Base-by-base conservation (phyloP, 2,113 vertebrate genomes). In the Thalassarche chlororhynchos region DNA sequence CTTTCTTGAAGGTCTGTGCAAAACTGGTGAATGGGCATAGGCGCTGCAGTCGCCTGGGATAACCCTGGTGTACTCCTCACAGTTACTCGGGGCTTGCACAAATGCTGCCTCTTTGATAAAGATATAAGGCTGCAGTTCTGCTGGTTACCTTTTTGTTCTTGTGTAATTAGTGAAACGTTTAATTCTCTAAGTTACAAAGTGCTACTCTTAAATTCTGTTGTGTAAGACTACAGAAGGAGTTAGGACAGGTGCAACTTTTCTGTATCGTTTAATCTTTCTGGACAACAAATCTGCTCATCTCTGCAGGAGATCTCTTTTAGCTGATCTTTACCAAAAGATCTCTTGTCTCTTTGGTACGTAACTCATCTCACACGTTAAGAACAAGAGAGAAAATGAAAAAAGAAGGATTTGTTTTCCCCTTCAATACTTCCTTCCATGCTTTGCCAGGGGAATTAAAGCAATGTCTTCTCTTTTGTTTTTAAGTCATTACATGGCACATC, bases 361-460 rank as follows among this genome's bases (percentile, higher is more conserved):
- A 5, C 38, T 36, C 4, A 17, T 26, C 26, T 76, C 18, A 2
- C 9, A 5, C 34, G 31, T 4, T 21, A 44, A 49, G 54, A 65
- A 12, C 17, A 66, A 40, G 38, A 66, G 8, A 54, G 18, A 52
- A 84, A n/a, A 38, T 44, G 3, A 15, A 32, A 60, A 52, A 24
- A 46, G 1, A 65, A 46, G 4, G 15, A 24, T 44, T 84, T 77
- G 5, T 57, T 84, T 80, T 66, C 36, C 8, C 15, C 21, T 69
- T 84, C 5, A 44, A 0, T 47, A 4, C 10, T 90, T 69, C 5
- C 3, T 55, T 69, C 58, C 0, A 0, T 89, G 20, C 23, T 75
- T 82, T 75, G 36, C 51, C 8, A 2, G 60, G 31, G 54, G 40
- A 69, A 60, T 44, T 86, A 60, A 90, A 70, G 40, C 78, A 46